Percentiles rank a stretch among this genome's conserved stretches.
Conservation (phyloP, 2,797 vertebrate genomes). For the Sebastes taczanowskii region DNA sequence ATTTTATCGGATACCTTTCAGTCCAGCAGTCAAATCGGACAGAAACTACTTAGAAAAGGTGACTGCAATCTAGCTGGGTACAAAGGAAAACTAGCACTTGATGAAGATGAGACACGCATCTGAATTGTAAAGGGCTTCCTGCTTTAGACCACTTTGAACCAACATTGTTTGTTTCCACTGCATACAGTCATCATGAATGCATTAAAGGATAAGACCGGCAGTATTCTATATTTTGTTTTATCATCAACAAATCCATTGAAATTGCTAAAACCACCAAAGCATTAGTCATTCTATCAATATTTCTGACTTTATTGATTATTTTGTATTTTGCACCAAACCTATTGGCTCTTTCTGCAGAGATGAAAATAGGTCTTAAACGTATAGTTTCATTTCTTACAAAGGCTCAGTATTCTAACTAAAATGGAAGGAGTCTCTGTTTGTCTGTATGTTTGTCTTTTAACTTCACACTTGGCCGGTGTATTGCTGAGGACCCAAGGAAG, state of each 20-base stretch:
- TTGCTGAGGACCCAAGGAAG: neutral
- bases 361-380: neutral
- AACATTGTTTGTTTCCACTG: neutral
- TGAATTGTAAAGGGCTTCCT: neutral
- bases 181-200: neutral
- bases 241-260: neutral
- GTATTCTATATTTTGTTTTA: neutral
- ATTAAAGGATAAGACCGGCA: neutral
- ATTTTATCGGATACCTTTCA: conserved; percentile 3
- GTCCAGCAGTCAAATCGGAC: conserved; percentile 5
- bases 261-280: neutral
- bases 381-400: neutral
- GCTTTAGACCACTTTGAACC: neutral
- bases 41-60: neutral
- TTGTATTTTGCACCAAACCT: neutral
- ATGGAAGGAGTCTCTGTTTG: neutral
- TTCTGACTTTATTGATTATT: neutral
- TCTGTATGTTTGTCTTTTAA: neutral
- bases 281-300: neutral
- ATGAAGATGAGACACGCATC: neutral
- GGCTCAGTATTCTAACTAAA: neutral
- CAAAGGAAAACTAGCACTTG: neutral
- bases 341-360: neutral
- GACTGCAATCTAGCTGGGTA: neutral
- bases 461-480: neutral